phyloP scores from a whole-genome alignment of 2,113 vertebrate genomes.

The Pteruthius melanotis region DNA sequence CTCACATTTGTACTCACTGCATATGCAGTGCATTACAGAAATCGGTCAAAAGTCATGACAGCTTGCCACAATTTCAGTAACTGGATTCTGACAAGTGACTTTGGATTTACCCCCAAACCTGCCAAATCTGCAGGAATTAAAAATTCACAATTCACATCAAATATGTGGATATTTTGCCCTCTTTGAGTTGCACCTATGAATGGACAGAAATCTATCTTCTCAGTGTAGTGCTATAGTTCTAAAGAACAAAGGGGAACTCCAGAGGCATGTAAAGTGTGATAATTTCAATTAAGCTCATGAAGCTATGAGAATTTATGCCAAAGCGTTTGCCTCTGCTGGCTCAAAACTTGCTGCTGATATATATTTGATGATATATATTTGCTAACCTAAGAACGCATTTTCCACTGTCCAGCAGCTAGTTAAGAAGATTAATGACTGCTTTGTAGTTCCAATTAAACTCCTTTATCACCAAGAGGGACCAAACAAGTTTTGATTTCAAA shows the following conservation, averaged over 20 bases:
- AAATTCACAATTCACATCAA: neutral
- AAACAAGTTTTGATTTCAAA: constrained; percentile 33
- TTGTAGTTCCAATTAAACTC: constrained; percentile 35
- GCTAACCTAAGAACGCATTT: constrained; percentile 12
- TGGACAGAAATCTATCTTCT: neutral
- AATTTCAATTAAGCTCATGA: neutral
- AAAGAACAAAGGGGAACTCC: neutral
- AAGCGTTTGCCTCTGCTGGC: neutral
- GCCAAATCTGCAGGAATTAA: neutral
- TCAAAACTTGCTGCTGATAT: neutral
- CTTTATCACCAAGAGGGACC: neutral
- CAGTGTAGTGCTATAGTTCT: neutral
- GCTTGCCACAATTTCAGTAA: neutral
- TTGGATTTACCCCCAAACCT: neutral
- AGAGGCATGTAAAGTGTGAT: neutral
- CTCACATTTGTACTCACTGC: neutral
- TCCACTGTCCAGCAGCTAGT: constrained; percentile 24
- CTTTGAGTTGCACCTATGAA: neutral
- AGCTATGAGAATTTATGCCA: neutral
- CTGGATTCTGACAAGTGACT: neutral
- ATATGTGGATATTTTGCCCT: neutral
- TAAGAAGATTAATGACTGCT: constrained; percentile 56
- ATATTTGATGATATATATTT: neutral
- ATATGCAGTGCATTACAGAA: neutral
- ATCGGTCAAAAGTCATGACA: neutral